phyloP scores from a whole-genome alignment of 92 coral and sea anemone genomes.

The Palythoa heliodiscus region DNA sequence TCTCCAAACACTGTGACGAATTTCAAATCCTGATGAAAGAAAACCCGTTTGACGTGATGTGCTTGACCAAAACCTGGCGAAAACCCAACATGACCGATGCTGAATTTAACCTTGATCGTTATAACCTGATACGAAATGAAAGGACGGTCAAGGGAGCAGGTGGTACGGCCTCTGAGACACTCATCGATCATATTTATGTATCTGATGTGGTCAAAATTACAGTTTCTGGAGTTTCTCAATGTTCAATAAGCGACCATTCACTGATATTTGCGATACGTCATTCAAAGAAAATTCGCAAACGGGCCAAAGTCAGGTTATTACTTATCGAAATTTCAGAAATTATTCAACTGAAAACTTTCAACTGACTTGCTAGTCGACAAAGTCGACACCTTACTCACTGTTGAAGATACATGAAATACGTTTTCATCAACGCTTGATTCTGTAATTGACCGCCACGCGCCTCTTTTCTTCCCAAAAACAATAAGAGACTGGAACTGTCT shows the following conservation, averaged over 20 bases:
- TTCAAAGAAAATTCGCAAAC: slow-evolving; percentile 4
- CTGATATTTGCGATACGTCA: neutral
- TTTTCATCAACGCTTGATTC: slow-evolving; percentile 4
- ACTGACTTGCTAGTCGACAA: slow-evolving; percentile 19
- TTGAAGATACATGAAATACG: neutral
- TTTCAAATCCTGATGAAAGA: too few relatives aligned
- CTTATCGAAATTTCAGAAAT: slow-evolving; percentile 15
- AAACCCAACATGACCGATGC: too few relatives aligned
- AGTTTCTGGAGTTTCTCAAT: neutral
- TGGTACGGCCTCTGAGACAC: neutral
- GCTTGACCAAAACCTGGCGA: too few relatives aligned
- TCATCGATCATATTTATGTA: slow-evolving; percentile 24
- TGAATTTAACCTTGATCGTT: too few relatives aligned
- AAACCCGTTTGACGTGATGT: too few relatives aligned
- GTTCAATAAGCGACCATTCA: neutral
- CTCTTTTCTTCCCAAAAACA: too few relatives aligned
- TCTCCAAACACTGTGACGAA: too few relatives aligned
- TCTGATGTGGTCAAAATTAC: neutral
- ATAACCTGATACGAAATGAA: too few relatives aligned
- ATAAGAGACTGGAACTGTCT: too few relatives aligned
- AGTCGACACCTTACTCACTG: slow-evolving; percentile 23
- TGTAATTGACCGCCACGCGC: slow-evolving; percentile 35
- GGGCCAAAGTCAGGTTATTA: slow-evolving; percentile 3
- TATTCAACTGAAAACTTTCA: slow-evolving; percentile 19
- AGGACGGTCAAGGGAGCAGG: too few relatives aligned